These are phyloP conservation scores for Catharus bicknelli DNA, from an alignment of 2,113 vertebrate genomes.

Conservation along the genomic window DNA sequence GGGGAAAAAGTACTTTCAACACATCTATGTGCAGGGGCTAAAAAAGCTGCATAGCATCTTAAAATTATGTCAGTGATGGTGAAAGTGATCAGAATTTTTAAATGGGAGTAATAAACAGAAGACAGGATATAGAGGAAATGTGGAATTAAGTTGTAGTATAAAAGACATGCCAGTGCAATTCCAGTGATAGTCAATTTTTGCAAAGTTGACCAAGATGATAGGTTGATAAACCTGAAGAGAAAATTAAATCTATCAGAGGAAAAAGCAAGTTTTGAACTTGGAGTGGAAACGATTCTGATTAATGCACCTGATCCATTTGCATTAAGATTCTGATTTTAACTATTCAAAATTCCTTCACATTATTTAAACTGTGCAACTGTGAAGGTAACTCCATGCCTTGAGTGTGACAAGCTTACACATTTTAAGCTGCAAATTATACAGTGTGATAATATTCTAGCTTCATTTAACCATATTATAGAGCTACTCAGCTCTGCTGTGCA, in stretches of 20 bases:
- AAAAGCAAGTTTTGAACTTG: neutral
- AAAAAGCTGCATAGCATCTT: neutral
- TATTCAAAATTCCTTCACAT: neutral
- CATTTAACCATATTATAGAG: conserved; percentile 16
- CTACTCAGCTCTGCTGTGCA: conserved; percentile 29
- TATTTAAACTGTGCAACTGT: neutral
- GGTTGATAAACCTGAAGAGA: neutral
- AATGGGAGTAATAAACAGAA: neutral
- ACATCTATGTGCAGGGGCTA: neutral
- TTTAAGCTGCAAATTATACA: neutral
- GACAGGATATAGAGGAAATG: neutral
- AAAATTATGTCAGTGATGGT: neutral
- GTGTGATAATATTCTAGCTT: conserved; percentile 30
- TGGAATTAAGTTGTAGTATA: neutral
- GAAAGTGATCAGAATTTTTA: neutral
- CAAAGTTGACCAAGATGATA: neutral
- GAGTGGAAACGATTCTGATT: neutral
- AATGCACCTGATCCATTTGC: neutral
- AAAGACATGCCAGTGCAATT: neutral
- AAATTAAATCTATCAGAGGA: neutral
- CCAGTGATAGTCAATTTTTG: neutral
- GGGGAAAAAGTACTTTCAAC: neutral
- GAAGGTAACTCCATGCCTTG: neutral
- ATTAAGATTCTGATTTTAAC: neutral
- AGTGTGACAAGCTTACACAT: neutral